Base-by-base conservation (phyloP, 2,797 vertebrate species). In the Sarcophilus harrisii region DNA sequence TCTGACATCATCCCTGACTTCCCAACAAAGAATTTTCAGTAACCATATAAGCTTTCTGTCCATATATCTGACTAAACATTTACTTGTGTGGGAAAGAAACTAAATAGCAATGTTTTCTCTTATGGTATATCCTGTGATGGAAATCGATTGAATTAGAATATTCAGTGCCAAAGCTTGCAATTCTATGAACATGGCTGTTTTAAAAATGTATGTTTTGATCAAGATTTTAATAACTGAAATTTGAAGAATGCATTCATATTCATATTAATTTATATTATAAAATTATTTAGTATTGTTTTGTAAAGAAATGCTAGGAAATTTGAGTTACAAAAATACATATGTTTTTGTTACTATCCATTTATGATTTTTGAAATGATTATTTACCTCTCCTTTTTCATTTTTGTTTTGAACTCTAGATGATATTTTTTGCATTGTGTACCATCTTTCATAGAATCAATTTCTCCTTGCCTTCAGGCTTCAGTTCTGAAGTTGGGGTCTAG, bases 381-480 rank as follows among this genome's bases (percentile, higher is more conserved):
- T 4, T 66, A 95, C 1, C 91, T 1, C 81, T 59, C 90, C 62
- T 58, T 91, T 30, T 91, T 92, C 29, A 92, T 59, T 91, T 93
- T 62, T 38, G 0, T 98, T 97, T 93, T 92, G 58, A 90, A 62
- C 95, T 96, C 58, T 58, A 27, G 18, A 52, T 14, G 58, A 0
- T 94, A 14, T 94, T 90, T 97, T 95, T 5, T 94, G 57, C 96
- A 49, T 96, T 92, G 24, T 94, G 32, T 45, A 57, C 95, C 97
- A 93, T 95, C 3, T 11, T 91, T 95, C 21, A 12, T 96, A 4
- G 91, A 92, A 96, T 95, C 96, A 97, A 89, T 95, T 96, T 54
- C 94, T 0, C 58, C 12, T 93, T 97, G 92, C 92, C 66, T 49
- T 96, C 95, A 59, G 6, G 24, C 94, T 97, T 97, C 54, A 6